Conservation (phyloP, 1,140 invertebrate species). For the Stratiolaelaps scimitus region DNA sequence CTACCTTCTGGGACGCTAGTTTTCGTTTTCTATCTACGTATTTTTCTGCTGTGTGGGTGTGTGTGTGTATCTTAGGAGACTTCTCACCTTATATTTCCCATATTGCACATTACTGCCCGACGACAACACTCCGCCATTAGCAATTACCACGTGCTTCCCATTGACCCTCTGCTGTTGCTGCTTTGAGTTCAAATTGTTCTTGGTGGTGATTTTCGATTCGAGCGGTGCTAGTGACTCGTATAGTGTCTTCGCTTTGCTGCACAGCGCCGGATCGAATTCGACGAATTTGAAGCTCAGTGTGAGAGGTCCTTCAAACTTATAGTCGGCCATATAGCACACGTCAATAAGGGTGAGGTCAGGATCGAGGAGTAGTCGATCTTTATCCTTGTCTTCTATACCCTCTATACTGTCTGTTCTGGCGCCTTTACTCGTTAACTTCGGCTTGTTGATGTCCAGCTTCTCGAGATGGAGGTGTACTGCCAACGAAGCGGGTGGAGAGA, state of each 20-base stretch:
- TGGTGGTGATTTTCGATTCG: no score
- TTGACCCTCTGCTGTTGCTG: no score
- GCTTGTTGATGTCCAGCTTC: not conserved
- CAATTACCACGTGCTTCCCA: no score
- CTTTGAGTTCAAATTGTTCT: no score
- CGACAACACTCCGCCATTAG: no score
- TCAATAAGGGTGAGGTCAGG: constrained; percentile 20
- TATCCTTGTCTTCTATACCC: not conserved
- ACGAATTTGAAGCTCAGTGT: constrained; percentile 6
- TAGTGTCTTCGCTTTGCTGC: not conserved
- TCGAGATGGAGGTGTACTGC: constrained; percentile 6
- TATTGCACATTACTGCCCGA: no score
- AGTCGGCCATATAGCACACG: constrained; percentile 24
- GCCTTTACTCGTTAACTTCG: not conserved
- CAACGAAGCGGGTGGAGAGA: not conserved
- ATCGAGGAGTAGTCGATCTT: constrained; percentile 15
- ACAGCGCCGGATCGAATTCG: constrained; percentile 1
- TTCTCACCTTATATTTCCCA: no score
- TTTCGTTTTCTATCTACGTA: no score
- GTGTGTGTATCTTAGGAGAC: no score
- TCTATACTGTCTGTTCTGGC: no score
- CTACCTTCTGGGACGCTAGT: no score
- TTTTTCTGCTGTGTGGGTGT: no score
- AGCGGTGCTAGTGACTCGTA: not conserved
- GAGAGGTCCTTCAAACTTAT: constrained; percentile 19